Percentiles rank a stretch among this genome's conserved stretches.
Evolutionary conservation across 2,888 invertebrate species (phyloP).

Genomic region (Amiota minor): DNA sequence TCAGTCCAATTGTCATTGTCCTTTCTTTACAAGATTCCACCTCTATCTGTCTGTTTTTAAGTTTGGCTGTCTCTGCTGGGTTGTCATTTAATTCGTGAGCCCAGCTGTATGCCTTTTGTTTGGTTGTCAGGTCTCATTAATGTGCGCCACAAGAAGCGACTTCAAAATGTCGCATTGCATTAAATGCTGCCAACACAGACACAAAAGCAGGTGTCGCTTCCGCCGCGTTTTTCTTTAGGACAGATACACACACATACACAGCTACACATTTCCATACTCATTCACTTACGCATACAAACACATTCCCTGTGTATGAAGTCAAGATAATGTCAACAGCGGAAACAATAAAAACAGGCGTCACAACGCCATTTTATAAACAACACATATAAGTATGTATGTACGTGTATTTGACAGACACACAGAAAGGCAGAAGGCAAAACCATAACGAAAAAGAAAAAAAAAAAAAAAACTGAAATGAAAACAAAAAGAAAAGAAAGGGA

Average conservation of each 20-base stretch:
- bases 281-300: too few species aligned
- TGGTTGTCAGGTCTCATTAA: slow-evolving; percentile 27
- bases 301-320: background rate
- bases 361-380: slow-evolving; percentile 49
- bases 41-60: too few species aligned
- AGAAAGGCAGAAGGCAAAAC: slow-evolving; percentile 33
- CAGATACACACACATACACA: too few species aligned
- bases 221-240: background rate
- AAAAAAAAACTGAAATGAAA: slow-evolving; percentile 3
- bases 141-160: slow-evolving; percentile 4
- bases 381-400: slow-evolving; percentile 39
- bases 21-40: too few species aligned
- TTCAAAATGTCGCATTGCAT: slow-evolving; percentile 51
- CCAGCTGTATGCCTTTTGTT: slow-evolving; percentile 21
- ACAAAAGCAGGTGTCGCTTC: slow-evolving; percentile 56
- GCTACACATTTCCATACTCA: too few species aligned
- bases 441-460: too few species aligned
- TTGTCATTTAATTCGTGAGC: background rate
- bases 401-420: slow-evolving; percentile 18
- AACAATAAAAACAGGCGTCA: slow-evolving; percentile 61
- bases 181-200: slow-evolving; percentile 49
- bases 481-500: slow-evolving; percentile 33
- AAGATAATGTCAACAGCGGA: slow-evolving; percentile 65
- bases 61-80: too few species aligned
- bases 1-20: background rate